phyloP scores from a whole-genome alignment of 1,140 invertebrate genomes.

The Drosophila bocqueti region DNA sequence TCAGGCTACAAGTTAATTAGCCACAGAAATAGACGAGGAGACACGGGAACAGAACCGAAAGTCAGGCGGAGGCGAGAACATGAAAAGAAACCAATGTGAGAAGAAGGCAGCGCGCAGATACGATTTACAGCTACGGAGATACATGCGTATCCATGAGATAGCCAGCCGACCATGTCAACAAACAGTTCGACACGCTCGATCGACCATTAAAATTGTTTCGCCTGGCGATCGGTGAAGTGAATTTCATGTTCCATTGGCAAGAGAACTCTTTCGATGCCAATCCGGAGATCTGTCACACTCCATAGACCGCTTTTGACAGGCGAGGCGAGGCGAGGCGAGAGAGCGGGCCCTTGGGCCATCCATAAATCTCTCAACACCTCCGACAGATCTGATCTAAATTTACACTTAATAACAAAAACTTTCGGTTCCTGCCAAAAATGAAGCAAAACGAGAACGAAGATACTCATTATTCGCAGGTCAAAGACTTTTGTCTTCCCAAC shows the following conservation, averaged over 20 bases:
- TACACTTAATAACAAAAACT: constrained; percentile 40
- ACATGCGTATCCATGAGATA: constrained; percentile 52
- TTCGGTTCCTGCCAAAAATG: constrained; percentile 34
- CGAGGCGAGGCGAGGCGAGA: constrained; percentile 8
- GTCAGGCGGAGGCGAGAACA: constrained; percentile 35
- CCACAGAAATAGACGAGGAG: constrained; percentile 57
- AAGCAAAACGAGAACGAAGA: neutral
- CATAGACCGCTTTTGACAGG: constrained; percentile 29
- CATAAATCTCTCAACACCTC: constrained; percentile 64
- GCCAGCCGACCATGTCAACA: constrained; percentile 48
- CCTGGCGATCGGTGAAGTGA: constrained; percentile 44
- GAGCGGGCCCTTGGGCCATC: constrained; percentile 25
- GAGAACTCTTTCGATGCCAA: constrained; percentile 43
- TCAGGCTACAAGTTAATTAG: constrained; percentile 78
- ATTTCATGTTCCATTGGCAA: constrained; percentile 64
- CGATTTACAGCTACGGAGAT: constrained; percentile 58
- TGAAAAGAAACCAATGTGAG: constrained; percentile 51
- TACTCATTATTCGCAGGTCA: constrained; percentile 54
- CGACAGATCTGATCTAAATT: constrained; percentile 67
- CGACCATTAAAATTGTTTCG: constrained; percentile 59
- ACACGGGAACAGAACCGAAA: constrained; percentile 9
- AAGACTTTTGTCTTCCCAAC: constrained; percentile 38
- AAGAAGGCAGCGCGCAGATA: constrained; percentile 19
- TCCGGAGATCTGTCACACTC: constrained; percentile 47
- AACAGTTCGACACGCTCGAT: constrained; percentile 61